Conservation (phyloP, 2,888 invertebrate species). For the Machimus rusticus region DNA sequence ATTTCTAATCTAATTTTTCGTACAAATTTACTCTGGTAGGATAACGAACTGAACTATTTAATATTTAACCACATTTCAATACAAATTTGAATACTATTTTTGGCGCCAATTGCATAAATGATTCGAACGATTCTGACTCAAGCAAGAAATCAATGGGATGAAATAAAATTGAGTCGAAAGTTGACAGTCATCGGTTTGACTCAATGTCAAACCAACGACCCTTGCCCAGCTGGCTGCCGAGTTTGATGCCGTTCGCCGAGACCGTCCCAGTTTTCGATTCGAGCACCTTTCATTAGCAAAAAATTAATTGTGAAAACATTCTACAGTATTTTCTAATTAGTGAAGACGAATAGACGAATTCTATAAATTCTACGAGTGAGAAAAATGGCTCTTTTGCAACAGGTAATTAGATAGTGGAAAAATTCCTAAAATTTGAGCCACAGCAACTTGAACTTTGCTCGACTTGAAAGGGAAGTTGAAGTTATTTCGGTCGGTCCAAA, state of each 20-base stretch:
- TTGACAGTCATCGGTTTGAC: not conserved
- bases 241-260: not conserved
- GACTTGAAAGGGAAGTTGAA: not conserved
- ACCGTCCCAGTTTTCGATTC: not conserved
- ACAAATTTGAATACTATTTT: not conserved
- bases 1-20: too few species aligned
- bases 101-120: not conserved
- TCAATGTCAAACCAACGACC: not conserved
- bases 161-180: not conserved
- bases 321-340: not conserved
- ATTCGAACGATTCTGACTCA: not conserved
- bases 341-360: not conserved
- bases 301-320: not conserved
- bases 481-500: not conserved
- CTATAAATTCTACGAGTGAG: not conserved
- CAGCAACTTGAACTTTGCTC: not conserved
- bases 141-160: not conserved
- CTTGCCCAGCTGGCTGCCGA: not conserved
- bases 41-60: too few species aligned
- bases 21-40: too few species aligned
- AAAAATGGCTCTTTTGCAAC: not conserved
- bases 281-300: not conserved
- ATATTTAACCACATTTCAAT: not conserved
- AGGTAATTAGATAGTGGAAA: not conserved
- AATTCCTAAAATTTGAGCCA: not conserved